Evolutionary conservation across 2,113 vertebrate genomes (phyloP).

Genomic region (Macroglossus sobrinus): DNA sequence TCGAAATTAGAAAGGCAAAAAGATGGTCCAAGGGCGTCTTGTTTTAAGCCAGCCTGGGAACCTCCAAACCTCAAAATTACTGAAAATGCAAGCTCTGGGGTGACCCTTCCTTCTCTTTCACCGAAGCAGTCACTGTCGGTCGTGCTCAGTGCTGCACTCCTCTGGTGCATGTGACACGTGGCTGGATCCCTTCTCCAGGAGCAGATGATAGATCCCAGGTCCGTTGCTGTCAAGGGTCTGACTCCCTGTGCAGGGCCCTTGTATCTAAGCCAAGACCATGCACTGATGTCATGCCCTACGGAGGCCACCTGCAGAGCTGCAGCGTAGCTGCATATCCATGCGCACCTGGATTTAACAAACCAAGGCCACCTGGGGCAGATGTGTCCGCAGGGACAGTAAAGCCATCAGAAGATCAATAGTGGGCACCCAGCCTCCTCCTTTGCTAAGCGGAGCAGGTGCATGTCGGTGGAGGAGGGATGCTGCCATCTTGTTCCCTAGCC

Average conservation of each 20-base stretch:
- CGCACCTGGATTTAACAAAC: not conserved
- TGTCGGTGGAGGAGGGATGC: no score
- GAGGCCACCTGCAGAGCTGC: not conserved
- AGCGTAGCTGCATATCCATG: not conserved
- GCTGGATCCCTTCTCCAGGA: not conserved
- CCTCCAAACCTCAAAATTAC: not conserved
- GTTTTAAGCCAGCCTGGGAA: not conserved
- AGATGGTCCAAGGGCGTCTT: not conserved
- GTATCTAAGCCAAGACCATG: not conserved
- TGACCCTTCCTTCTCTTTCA: not conserved
- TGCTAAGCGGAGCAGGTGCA: not conserved
- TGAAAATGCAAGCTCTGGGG: not conserved
- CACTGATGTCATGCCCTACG: not conserved
- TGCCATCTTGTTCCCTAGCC: not conserved
- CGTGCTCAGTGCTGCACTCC: not conserved
- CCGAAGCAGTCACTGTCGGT: not conserved
- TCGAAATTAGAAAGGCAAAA: not conserved
- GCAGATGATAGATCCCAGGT: not conserved
- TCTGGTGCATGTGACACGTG: not conserved
- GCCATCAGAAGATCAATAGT: not conserved
- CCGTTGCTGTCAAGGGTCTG: not conserved
- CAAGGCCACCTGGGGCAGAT: not conserved
- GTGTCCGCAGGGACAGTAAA: not conserved
- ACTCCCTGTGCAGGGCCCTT: not conserved
- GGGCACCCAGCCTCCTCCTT: not conserved